A percentile compares a stretch with the other conserved stretches of the same genome.
Evolutionary conservation across 2,113 vertebrate genomes (phyloP).

Genomic region (Anser brachyrhynchus): DNA sequence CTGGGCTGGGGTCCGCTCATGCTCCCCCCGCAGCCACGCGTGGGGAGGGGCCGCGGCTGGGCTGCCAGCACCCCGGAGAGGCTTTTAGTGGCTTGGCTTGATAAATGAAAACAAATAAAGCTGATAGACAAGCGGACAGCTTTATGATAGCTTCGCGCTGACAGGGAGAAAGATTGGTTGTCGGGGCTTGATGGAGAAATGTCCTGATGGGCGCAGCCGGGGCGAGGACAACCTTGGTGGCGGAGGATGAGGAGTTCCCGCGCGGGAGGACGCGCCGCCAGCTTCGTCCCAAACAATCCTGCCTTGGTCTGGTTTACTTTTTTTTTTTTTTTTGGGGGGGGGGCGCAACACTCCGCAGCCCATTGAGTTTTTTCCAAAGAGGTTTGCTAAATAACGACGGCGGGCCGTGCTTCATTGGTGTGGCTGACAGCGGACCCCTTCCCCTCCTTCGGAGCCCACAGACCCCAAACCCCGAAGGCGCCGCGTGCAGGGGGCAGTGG

Average conservation of each 20-base stretch:
- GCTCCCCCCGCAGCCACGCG: not conserved
- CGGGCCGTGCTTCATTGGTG: not conserved
- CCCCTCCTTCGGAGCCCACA: too few species aligned
- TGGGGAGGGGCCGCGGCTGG: accelerated
- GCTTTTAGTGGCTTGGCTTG: conserved; percentile 8
- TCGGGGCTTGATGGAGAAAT: conserved; percentile 13
- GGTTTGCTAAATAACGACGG: conserved; percentile 47
- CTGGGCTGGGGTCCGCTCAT: accelerated
- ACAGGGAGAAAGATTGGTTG: conserved; percentile 53
- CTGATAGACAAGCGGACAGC: conserved; percentile 30
- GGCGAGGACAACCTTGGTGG: conserved; percentile 38
- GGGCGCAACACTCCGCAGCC: not conserved
- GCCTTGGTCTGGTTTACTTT: conserved; percentile 29
- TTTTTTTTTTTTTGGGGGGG: not conserved
- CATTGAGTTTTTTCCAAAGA: not conserved
- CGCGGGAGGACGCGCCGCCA: not conserved
- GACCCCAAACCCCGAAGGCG: too few species aligned
- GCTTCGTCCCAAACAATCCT: not conserved
- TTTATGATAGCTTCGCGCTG: conserved; percentile 24
- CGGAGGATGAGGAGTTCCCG: not conserved
- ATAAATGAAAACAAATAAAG: conserved; percentile 56
- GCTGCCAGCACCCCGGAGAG: not conserved
- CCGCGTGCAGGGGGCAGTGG: too few species aligned
- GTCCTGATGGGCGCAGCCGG: not conserved
- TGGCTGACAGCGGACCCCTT: too few species aligned